phyloP scores from a whole-genome alignment of 2,113 vertebrate genomes.

The Prunella fulvescens region DNA sequence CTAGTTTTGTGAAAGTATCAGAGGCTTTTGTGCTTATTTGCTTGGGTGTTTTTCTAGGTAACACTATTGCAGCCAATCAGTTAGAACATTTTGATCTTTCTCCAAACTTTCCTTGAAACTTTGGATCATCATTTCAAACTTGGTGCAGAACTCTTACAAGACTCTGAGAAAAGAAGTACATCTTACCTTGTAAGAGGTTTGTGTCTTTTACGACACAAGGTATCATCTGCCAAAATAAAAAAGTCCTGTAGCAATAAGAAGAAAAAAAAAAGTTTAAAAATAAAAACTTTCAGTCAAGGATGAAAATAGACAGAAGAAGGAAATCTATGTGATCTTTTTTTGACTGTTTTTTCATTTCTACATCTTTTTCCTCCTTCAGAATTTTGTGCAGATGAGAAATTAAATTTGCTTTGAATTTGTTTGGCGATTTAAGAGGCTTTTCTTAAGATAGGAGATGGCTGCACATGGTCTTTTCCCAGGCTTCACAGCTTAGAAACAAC shows the following conservation, averaged over 20 bases:
- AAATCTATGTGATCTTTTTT: not conserved
- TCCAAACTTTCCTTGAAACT: not conserved
- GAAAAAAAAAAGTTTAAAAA: not conserved
- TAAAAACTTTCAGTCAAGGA: not conserved
- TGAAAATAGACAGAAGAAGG: not conserved
- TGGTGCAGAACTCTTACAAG: not conserved
- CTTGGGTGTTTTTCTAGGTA: not conserved
- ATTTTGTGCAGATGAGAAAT: not conserved
- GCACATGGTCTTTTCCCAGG: not conserved
- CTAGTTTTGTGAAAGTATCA: not conserved
- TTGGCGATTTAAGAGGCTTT: not conserved
- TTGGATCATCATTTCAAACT: not conserved
- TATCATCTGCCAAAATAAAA: not conserved
- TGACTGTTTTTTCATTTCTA: not conserved
- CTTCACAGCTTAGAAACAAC: not conserved
- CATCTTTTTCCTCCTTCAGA: not conserved
- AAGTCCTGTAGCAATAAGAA: not conserved
- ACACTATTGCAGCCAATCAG: not conserved
- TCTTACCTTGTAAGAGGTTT: not conserved
- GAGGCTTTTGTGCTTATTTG: rapidly evolving
- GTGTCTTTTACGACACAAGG: not conserved
- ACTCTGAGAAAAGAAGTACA: not conserved
- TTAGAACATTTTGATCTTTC: not conserved
- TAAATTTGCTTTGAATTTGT: not conserved
- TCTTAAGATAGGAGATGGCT: not conserved